Percentiles rank a stretch among this genome's conserved stretches.
These are phyloP conservation scores for Isaurus tuberculatus DNA, from an alignment of 92 coral and sea anemone species.

Conservation along the genomic window DNA sequence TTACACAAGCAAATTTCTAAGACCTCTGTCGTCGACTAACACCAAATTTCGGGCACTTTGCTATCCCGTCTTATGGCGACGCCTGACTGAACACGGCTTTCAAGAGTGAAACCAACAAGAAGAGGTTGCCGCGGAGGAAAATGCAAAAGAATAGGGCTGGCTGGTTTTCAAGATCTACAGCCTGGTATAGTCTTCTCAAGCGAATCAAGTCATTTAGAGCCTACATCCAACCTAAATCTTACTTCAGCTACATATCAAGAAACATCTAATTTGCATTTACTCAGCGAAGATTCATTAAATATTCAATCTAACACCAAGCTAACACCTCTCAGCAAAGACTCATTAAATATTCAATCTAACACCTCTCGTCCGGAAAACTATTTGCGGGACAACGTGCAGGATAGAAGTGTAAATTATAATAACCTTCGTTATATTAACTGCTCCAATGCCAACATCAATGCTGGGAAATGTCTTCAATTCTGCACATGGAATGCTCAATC, in stretches of 20 bases:
- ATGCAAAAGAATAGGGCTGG: too few species aligned
- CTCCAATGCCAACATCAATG: conserved; percentile 44
- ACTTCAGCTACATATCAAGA: too few species aligned
- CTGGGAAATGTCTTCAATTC: conserved; percentile 45
- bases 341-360: conserved; percentile 5
- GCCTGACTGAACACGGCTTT: not conserved
- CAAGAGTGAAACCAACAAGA: too few species aligned
- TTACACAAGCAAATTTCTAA: not conserved
- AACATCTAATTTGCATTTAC: too few species aligned
- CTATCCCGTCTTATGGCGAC: conserved; percentile 6
- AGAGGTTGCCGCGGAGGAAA: too few species aligned
- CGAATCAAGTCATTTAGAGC: too few species aligned
- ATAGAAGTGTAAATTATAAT: conserved; percentile 35
- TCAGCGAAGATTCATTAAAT: too few species aligned
- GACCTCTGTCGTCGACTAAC: not conserved
- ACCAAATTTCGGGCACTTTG: not conserved
- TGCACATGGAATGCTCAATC: conserved; percentile 17
- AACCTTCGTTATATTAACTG: conserved; percentile 40
- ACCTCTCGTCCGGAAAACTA: not conserved
- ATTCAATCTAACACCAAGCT: too few species aligned
- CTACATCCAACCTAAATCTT: too few species aligned
- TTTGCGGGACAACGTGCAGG: conserved; percentile 11
- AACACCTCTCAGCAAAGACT: too few species aligned
- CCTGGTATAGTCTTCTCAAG: too few species aligned
- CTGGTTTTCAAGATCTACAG: too few species aligned